Base-by-base conservation (phyloP, 2,113 vertebrate genomes). In the Prietella phreatophila region DNA sequence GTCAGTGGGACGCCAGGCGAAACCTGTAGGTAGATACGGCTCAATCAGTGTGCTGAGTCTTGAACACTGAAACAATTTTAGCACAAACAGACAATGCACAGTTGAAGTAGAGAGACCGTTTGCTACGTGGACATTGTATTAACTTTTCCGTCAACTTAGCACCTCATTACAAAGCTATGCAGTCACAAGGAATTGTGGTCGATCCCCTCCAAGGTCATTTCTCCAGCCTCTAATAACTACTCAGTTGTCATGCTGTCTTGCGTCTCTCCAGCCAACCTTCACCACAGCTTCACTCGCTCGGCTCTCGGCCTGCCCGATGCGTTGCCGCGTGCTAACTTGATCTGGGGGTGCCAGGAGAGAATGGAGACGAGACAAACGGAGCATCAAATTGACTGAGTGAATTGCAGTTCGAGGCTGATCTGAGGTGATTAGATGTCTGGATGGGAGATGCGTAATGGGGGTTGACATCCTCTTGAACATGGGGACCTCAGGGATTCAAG, bases 361-460 rank as follows among this genome's bases (percentile, higher is more conserved):
- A 86, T 55, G 36, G 61, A 82, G 86, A 20, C 84, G 84, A 82
- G 89, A 87, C 88, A 88, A 90, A 71, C 82, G 47, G 84, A 86
- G 89, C 88, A 84, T 88, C 87, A 86, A 91, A 89, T 89, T 90
- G 87, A 89, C 85, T 90, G 87, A 87, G 78, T 63, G 87, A 80
- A 84, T 89, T 88, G 79, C 42, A 85, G 82, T 88, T 73, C 56
- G 82, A 86, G 55, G 88, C 86, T 87, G 89, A 90, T 81, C 78
- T 30, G n/a, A 86, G 83, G 86, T 91, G 91, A 90, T 91, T 91
- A 90, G 90, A 82, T 89, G 90, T 82, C 89, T 86, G 88, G 82
- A 87, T 76, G 56, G 33, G 69, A 87, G 90, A 83, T 42, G 61
- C 55, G 87, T 89, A 90, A 90, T 85, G 75, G 85, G 83, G 90